Evolutionary conservation across 2,113 vertebrate species (phyloP).

Genomic region (Piaya cayana): DNA sequence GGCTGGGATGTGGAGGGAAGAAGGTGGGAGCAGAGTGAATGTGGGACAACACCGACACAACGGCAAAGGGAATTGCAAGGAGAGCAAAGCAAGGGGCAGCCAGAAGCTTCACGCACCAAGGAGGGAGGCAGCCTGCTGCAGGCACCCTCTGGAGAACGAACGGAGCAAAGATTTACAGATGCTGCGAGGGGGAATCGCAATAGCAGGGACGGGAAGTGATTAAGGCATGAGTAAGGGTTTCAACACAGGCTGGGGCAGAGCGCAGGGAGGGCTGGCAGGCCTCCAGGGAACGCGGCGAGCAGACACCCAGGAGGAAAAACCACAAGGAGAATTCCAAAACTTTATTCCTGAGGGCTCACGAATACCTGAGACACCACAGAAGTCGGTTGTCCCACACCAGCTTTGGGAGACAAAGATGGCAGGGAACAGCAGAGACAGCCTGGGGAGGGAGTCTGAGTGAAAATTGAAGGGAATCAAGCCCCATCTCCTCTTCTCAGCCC

Average conservation of each 20-base stretch:
- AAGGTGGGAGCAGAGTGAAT: not conserved
- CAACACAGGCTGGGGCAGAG: not conserved
- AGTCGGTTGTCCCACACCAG: not conserved
- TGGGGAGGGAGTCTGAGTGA: not conserved
- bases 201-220: not conserved
- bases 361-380: not conserved
- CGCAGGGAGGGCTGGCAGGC: not conserved
- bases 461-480: not conserved
- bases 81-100: not conserved
- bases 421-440: not conserved
- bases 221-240: slow-evolving; percentile 44
- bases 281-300: not conserved
- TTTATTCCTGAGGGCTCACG: not conserved
- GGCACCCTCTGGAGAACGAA: not conserved
- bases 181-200: not conserved
- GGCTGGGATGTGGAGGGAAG: not conserved
- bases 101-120: not conserved
- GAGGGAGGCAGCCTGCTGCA: not conserved
- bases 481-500: accelerated
- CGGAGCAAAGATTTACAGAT: not conserved
- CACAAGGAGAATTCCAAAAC: not conserved
- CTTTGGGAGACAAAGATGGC: not conserved
- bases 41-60: not conserved
- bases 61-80: accelerated
- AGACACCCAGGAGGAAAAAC: not conserved